Evolutionary conservation across 2,888 invertebrate species (phyloP).

Genomic region (Philopedon plagiatum): DNA sequence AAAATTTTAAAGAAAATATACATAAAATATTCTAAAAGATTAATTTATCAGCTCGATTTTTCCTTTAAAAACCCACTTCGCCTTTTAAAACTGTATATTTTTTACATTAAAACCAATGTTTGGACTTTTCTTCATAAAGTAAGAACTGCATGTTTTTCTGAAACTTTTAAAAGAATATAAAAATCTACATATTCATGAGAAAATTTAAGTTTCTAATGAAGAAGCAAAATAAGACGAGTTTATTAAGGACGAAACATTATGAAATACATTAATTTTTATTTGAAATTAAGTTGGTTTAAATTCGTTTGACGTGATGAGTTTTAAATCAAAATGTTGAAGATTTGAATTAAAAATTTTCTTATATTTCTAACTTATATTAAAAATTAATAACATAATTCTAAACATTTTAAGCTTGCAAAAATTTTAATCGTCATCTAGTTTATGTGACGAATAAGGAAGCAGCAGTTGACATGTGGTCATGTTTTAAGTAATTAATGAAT

Average conservation of each 20-base stretch:
- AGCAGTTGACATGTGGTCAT: no score
- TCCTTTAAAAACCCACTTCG: no score
- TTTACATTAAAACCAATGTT: background rate
- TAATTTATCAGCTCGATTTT: no score
- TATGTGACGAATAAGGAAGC: no score
- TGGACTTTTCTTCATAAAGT: background rate
- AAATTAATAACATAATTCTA: no score
- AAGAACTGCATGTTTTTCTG: constrained; percentile 1
- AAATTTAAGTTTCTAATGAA: constrained; percentile 1
- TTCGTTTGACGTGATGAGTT: background rate
- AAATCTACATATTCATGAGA: constrained; percentile 2
- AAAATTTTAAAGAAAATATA: no score
- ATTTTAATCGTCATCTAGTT: no score
- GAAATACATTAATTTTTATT: constrained; percentile 8
- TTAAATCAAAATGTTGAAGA: background rate
- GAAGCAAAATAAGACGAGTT: background rate
- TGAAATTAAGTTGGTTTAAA: background rate
- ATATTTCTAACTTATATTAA: no score
- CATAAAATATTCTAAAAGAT: no score
- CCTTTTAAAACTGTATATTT: no score
- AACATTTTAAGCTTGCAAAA: no score
- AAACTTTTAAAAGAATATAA: background rate
- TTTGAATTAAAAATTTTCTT: background rate
- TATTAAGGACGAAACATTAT: background rate
- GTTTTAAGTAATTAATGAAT: no score